phyloP scores from a whole-genome alignment of 2,113 vertebrate genomes.

The Ceratotherium simum region DNA sequence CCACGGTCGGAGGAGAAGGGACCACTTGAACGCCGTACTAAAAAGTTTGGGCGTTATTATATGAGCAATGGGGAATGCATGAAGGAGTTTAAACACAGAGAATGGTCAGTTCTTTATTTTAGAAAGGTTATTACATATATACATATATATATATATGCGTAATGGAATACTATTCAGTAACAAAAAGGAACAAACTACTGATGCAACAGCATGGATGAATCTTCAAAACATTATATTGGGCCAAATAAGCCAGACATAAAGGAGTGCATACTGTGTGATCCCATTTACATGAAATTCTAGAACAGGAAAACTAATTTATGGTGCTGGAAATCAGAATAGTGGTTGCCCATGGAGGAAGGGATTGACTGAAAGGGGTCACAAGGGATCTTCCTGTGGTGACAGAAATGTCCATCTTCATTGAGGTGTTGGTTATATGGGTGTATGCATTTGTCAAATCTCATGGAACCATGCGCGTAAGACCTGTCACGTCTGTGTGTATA shows the following conservation, averaged over 20 bases:
- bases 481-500: neutral
- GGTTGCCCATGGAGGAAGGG: neutral
- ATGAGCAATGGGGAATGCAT: neutral
- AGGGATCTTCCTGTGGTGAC: neutral
- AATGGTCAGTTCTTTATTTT: neutral
- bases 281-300: neutral
- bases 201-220: neutral
- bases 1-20: neutral
- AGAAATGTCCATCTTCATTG: neutral
- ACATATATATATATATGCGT: neutral
- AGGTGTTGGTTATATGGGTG: neutral
- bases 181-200: neutral
- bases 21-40: neutral
- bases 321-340: neutral
- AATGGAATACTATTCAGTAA: neutral
- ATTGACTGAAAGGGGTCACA: neutral
- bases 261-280: neutral
- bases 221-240: neutral
- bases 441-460: neutral
- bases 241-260: neutral
- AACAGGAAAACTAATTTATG: neutral
- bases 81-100: neutral
- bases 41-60: neutral
- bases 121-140: neutral
- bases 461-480: neutral